Evolutionary conservation across 2,888 invertebrate species (phyloP), one percentile per base, ranked within the genome.

Genomic region (Operophtera brumata): DNA sequence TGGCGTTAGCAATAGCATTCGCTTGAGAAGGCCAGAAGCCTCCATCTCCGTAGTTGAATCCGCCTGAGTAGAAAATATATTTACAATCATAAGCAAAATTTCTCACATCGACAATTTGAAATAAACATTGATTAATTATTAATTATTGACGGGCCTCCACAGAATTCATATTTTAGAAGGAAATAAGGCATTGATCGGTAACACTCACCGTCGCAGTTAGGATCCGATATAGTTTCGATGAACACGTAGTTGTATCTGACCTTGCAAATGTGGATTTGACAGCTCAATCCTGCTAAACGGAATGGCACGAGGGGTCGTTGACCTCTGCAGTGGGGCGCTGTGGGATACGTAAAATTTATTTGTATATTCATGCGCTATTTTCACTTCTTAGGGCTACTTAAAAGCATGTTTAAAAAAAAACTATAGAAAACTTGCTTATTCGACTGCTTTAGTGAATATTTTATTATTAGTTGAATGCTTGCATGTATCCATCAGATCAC

Each of bases 171-270:
- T 4, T 20, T 9, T 7, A 2, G 13, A 11, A 13, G 7, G 36
- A 4, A 20, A 9, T 30, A 5, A 12, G 11, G 4, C 32, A 20
- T 36, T 4, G 20, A 12, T 13, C 30, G 30, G 30, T 7, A 34
- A 34, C 0, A 35, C 40, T 44, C 14, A 42, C 28, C 32, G 47
- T 37, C 46, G 43, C 64, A 61, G 32, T 35, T 37, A 1, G 54
- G 48, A 5, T 58, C 39, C 1, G 43, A 49, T 1, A 50, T 52
- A 3, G 74, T 59, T 39, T 85, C 80, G 3, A 82, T 50, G 67
- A 82, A 87, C 6, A 86, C 86, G 64, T 79, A 84, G 69, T 87
- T 83, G 69, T 80, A 88, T 57, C 72, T 69, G 51, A 88, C 57
- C 52, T 70, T 84, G 76, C 87, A 88, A 4, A 79, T 58, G 59